A percentile compares a stretch with the other conserved stretches of the same genome.
Evolutionary conservation across 2,797 vertebrate genomes (phyloP).

Genomic region (Esox lucius): DNA sequence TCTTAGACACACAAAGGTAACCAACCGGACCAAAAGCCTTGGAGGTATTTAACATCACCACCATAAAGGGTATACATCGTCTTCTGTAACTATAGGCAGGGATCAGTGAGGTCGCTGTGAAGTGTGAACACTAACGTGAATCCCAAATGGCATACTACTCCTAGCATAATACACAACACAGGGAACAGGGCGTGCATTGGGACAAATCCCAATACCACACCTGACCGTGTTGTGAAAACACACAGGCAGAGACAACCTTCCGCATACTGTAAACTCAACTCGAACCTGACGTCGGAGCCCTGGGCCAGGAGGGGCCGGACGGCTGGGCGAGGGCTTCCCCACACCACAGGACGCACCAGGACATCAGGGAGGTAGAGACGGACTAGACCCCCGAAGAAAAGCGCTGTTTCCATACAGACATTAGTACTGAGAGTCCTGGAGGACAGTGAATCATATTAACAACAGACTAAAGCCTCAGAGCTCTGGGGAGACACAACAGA

Average conservation of each 20-base stretch:
- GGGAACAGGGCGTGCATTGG: too few species aligned
- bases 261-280: neutral
- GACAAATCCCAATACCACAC: constrained; percentile 29
- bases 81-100: constrained; percentile 11
- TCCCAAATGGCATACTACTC: too few species aligned
- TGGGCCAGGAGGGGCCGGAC: neutral
- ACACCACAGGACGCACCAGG: neutral
- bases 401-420: constrained; percentile 46
- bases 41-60: too few species aligned
- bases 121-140: constrained; percentile 21
- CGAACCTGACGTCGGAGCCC: neutral
- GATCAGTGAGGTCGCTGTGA: constrained; percentile 34
- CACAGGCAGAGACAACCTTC: neutral
- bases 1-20: neutral
- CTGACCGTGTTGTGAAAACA: constrained; percentile 13
- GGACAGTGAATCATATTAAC: constrained; percentile 25
- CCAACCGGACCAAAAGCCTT: neutral
- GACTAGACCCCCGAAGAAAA: neutral
- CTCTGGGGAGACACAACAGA: constrained; percentile 11
- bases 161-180: too few species aligned
- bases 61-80: neutral
- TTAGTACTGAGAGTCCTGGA: constrained; percentile 19
- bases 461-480: neutral
- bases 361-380: neutral
- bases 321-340: neutral